Conservation (phyloP, 2,888 invertebrate genomes). For the Bugula neritina region DNA sequence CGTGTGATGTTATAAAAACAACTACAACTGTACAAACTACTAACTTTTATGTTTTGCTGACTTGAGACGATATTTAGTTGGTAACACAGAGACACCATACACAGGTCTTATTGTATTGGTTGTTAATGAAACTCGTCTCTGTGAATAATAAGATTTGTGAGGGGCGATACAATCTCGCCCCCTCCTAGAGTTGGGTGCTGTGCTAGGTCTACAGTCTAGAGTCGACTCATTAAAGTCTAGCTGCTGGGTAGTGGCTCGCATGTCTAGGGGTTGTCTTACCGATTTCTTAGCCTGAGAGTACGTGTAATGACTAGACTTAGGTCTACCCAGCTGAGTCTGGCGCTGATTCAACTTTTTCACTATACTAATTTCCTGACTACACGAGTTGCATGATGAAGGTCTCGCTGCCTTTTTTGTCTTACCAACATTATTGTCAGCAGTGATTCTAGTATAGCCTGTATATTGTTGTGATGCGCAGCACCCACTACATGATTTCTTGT, state of each 20-base stretch:
- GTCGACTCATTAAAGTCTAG: slow-evolving; percentile 7
- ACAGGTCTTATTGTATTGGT: not conserved
- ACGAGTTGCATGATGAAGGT: not conserved
- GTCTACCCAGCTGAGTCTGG: slow-evolving; percentile 8
- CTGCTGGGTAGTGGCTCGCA: slow-evolving; percentile 14
- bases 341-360: slow-evolving; percentile 11
- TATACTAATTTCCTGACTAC: not conserved
- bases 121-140: slow-evolving; percentile 2
- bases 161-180: slow-evolving; percentile 12
- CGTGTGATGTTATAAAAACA: too few relatives aligned
- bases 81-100: not conserved
- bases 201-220: not conserved
- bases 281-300: slow-evolving; percentile 11
- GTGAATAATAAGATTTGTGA: slow-evolving; percentile 20
- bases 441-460: not conserved
- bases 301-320: slow-evolving; percentile 21
- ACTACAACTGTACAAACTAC: too few relatives aligned
- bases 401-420: not conserved
- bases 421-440: not conserved
- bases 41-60: not conserved
- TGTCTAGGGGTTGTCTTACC: not conserved
- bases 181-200: not conserved
- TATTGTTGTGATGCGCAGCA: not conserved
- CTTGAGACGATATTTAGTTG: not conserved
- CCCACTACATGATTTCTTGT: slow-evolving; percentile 2